These are phyloP conservation scores for Forbesichthys agassizii DNA, from an alignment of 2,113 vertebrate genomes.

Conservation along the genomic window DNA sequence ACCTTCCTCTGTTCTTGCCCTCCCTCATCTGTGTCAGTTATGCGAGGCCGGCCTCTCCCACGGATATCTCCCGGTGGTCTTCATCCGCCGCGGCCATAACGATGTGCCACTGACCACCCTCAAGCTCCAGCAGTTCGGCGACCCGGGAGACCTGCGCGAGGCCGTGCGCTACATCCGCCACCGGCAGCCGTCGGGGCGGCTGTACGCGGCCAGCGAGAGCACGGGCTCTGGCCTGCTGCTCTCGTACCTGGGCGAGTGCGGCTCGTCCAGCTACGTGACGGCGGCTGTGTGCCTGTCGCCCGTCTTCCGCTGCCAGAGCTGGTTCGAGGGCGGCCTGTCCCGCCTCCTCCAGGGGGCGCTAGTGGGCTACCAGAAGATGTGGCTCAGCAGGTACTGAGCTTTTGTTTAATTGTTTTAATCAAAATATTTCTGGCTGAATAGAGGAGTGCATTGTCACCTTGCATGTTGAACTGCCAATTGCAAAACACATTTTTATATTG, in stretches of 20 bases:
- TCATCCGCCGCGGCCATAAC: constrained; percentile 86
- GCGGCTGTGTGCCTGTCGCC: constrained; percentile 83
- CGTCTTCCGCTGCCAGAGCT: constrained; percentile 81
- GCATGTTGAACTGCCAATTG: too few relatives aligned
- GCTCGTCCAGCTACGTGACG: constrained; percentile 82
- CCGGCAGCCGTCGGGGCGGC: constrained; percentile 74
- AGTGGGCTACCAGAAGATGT: constrained; percentile 80
- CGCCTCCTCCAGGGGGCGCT: constrained; percentile 74
- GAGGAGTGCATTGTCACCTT: too few relatives aligned
- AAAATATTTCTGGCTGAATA: too few relatives aligned
- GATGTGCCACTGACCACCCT: constrained; percentile 81
- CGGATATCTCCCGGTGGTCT: constrained; percentile 82
- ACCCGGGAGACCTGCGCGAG: constrained; percentile 80
- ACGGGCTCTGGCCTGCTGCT: constrained; percentile 82
- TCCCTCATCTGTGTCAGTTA: constrained; percentile 59
- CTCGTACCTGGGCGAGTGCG: constrained; percentile 84
- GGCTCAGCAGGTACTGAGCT: constrained; percentile 76
- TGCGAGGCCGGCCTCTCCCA: constrained; percentile 77
- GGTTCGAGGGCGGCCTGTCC: constrained; percentile 78
- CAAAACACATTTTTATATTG: too few relatives aligned
- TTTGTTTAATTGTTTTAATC: too few relatives aligned
- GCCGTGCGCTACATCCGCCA: constrained; percentile 81
- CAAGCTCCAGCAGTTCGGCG: constrained; percentile 84
- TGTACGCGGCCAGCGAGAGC: constrained; percentile 82
- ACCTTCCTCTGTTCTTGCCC: background rate